Evolutionary conservation across 2,888 invertebrate species (phyloP), one percentile per base, ranked within the genome.

Genomic region (Lepidocyrtoides sp.): DNA sequence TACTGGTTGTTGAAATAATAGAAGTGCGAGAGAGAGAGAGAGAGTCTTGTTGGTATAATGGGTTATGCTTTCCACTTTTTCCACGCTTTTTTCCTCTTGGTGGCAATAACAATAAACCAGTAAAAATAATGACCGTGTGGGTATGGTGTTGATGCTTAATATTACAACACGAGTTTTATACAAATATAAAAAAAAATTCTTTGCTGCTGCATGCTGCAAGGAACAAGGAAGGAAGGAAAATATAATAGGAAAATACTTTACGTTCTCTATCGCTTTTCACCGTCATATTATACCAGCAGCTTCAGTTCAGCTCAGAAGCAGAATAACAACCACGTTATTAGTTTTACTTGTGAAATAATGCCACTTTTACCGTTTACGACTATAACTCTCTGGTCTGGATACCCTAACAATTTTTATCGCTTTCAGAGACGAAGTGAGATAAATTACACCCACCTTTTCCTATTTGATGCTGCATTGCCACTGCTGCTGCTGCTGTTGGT

Each of bases 31-130:
- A 23, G 26, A 20, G n/a, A n/a, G 26, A 57, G 57, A 57, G 60
- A 60, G 60, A 26, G 60, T 60, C 60, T 60, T 60, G 60, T 60
- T 60, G 20, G 8, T 60, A 60, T 23, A 60, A 60, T 60, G 60
- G 60, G 20, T 60, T 60, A 60, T 60, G 60, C 26, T 60, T 60
- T 60, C 26, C 23, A 26, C 23, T 60, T 60, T 26, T 60, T 60
- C 60, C 10, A 20, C 51, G 10, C 51, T 48, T 51, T 26, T 60
- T 60, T 23, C 1, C 26, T 14, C 23, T 60, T 14, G 17, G 23
- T 29, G 29, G 87, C 63, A 77, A 87, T 79, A 87, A 79, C 87
- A 87, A 87, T 87, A 87, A 87, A 87, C 77, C 41, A 41, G 77
- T 14, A 48, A 79, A 77, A 87, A 87, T 87, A 87, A 87, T 87